Base-by-base conservation (phyloP, 2,113 vertebrate species). In the Kryptolebias marmoratus region DNA sequence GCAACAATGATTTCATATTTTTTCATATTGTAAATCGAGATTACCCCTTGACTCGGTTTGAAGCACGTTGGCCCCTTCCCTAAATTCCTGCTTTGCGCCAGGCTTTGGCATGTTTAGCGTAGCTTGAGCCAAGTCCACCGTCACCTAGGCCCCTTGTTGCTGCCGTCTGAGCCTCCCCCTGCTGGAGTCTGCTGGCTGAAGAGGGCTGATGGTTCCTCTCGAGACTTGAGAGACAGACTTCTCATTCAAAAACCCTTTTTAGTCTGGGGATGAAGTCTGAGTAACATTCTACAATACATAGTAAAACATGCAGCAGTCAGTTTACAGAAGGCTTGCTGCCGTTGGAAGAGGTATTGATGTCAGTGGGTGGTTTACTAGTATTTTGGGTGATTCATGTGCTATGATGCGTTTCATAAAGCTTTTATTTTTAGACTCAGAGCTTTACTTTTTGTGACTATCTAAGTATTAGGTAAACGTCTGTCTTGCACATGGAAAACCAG, bases 91-190 rank as follows among this genome's bases (percentile, higher is more conserved):
- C 55, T 59, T 36, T 56, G 45, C n/a, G 30, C 55, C 55, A 69
- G 67, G 30, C 39, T 49, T 30, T 58, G 55, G 55, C 55, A 47
- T 49, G 31, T 58, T 39, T 31, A 59, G 56, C 8, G 11, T 4
- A 36, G 67, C 45, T 48, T 30, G 31, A 50, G 67, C 67, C 45
- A 50, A 68, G 36, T 54, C 50, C 52, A 27, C 52, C 36, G 42
- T 55, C 39, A 55, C 36, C 52, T 18, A 27, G 52, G 39, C 36
- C 52, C 16, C 64, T 45, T n/a, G 36, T 28, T 67, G 39, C 64
- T 42, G 39, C 22, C 14, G 64, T 28, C 13, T 2, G 50, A n/a
- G 63, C 64, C 36, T 54, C 32, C 22, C 50, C 14, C 7, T 42
- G 36, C 49, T 66, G 64, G 64, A 54, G 49, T 39, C 14, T 42